Conservation (phyloP, 1,140 invertebrate genomes). For the Drosophila bipectinata region DNA sequence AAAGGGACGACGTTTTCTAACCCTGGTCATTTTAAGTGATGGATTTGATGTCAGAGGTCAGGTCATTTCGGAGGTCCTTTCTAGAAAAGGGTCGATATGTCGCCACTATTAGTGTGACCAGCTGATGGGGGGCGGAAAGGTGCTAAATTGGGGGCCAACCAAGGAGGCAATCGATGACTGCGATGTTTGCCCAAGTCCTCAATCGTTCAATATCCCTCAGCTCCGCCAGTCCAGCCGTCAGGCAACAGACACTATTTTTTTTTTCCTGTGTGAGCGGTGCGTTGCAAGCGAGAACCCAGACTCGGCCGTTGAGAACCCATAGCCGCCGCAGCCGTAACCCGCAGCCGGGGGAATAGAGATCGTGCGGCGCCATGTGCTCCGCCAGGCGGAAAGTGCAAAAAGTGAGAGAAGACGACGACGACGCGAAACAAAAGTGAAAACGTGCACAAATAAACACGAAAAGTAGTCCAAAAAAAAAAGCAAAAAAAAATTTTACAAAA, state of each 20-base stretch:
- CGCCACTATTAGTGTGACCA: too few species aligned
- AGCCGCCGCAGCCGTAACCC: not conserved
- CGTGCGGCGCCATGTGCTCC: conserved; percentile 26
- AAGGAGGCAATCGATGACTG: too few species aligned
- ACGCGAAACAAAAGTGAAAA: conserved; percentile 77
- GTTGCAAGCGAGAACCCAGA: not conserved
- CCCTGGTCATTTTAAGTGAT: too few species aligned
- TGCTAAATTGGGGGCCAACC: too few species aligned
- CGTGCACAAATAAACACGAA: conserved; percentile 56
- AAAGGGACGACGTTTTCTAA: too few species aligned
- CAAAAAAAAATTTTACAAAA: not conserved
- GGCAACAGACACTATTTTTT: not conserved
- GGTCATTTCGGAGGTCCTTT: too few species aligned
- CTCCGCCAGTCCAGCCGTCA: not conserved
- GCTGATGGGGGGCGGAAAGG: too few species aligned
- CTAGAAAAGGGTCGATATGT: too few species aligned
- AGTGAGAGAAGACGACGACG: conserved; percentile 13
- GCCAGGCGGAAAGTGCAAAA: conserved; percentile 43
- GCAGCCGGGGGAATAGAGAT: conserved; percentile 17
- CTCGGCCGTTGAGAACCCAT: not conserved
- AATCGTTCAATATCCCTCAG: not conserved
- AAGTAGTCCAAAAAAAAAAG: not conserved
- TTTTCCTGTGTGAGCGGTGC: not conserved
- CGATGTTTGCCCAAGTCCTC: not conserved
- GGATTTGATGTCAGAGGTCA: too few species aligned